Base-by-base conservation (phyloP, 2,888 invertebrate genomes). In the Calameuta filiformis region DNA sequence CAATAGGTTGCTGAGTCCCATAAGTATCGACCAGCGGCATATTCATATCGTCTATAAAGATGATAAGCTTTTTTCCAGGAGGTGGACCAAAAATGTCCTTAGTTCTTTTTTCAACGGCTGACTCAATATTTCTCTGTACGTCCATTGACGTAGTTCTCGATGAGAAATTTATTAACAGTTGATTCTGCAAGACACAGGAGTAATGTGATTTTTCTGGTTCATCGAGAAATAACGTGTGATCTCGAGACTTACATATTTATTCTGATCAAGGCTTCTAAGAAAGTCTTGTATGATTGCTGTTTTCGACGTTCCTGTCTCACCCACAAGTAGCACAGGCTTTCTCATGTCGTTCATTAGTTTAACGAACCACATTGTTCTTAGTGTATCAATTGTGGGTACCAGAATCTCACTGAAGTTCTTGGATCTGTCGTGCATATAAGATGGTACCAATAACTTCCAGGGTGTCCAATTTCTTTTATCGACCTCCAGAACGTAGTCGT, bases 41-140 rank as follows among this genome's bases (percentile, higher is more conserved):
- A 89, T 98, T 98, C 95, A 98, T 96, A 89, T 98, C 98, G 88
- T 98, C 98, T 83, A 98, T 96, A 89, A 98, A 98, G 82, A 97
- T 94, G 68, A 98, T 94, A 89, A 98, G 94, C 87, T 96, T 96
- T 92, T 97, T 98, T 56, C 98, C 98, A 79, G 96, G 94, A 0
- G 97, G 96, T 68, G 98, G 98, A 0, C 98, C 98, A 88, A 96
- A 98, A 4, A 96, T 95, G 89, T 97, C 97, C 90, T 98, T 97
- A 0, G 98, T 98, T 78, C 97, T 93, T 89, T 98, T 98, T 90
- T 98, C 98, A 0, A 98, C 95, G 1, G 95, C 95, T 0, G 97
- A 96, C 92, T 98, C 98, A 83, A 98, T 92, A 89, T 96, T 97
- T 31, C 95, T 93, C 90, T 98, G 98, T 9, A 98, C 96, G 91